Base-by-base conservation (phyloP, 1,140 invertebrate species). In the Caenorhabditis tropicalis region DNA sequence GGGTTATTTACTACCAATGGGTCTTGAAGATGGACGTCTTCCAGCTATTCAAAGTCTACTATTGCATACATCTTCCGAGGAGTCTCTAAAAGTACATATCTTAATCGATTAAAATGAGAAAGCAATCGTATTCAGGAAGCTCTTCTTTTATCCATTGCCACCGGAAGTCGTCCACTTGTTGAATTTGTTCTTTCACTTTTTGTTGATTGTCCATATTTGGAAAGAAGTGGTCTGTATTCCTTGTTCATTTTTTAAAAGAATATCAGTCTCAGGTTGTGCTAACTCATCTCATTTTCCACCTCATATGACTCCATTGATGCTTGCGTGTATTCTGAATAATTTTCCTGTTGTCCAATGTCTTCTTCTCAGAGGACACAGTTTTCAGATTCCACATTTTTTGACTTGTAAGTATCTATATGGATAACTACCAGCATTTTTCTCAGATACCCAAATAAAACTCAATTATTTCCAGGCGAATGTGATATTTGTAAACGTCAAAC, bases 281-380 rank as follows among this genome's bases (percentile, higher is more conserved):
- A 60, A 86, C 19, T 88, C 85, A n/a, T 2, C 70, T 2, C 46
- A 82, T 5, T 91, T 91, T 81, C 83, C 88, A n/a, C 90, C 91
- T 19, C 90, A 91, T 81, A 88, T 91, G 27, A 91, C 91, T 10
- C 91, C 91, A 12, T 79, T 91, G 43, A 88, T 91, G 29, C 53
- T 91, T 21, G 90, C 91, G 7, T 90, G 90, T 51, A 86, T 91
- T 31, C 87, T 88, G 39, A 91, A 91, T 74, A 89, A 91, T 83
- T 91, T 89, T 60, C 88, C 88, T 43, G 89, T 91, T n/a, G 89
- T 91, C 16, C 89, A 91, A 83, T 90, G 89, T 83, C 87, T 90
- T 39, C 82, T 90, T 3, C 46, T 87, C 9, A 46, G 89, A 7
- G 82, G 82, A 29, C 88, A 89, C 79, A 74, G 56, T 4, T 85